A percentile compares a stretch with the other conserved stretches of the same genome.
phyloP scores from a whole-genome alignment of 2,888 invertebrate genomes.

The Lasius fuliginosus region DNA sequence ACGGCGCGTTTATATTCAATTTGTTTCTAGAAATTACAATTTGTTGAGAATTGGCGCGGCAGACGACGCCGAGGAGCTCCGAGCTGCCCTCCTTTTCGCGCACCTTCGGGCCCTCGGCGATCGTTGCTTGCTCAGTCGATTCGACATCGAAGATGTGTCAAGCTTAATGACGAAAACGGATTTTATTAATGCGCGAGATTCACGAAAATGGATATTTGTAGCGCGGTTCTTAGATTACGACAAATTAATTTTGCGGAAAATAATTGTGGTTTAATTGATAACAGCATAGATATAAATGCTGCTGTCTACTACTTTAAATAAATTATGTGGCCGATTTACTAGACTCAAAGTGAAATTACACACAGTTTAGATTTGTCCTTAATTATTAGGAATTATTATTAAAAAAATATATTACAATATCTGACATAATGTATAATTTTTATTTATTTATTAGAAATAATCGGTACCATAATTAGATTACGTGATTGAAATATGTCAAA shows the following conservation, averaged over 20 bases:
- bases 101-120: conserved; percentile 55
- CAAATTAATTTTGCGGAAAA: background rate
- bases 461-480: too few relatives aligned
- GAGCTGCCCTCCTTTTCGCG: conserved; percentile 58
- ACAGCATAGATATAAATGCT: background rate
- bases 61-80: conserved; percentile 71
- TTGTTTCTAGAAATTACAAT: conserved; percentile 85
- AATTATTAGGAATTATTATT: too few relatives aligned
- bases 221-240: background rate
- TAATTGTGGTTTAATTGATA: background rate
- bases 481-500: too few relatives aligned
- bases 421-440: too few relatives aligned
- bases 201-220: background rate
- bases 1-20: conserved; percentile 85
- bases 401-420: too few relatives aligned
- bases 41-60: conserved; percentile 82
- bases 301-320: too few relatives aligned
- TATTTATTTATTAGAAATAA: too few relatives aligned
- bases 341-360: too few relatives aligned
- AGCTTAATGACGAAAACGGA: background rate
- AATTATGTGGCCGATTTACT: too few relatives aligned
- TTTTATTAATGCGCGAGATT: background rate
- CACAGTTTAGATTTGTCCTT: too few relatives aligned
- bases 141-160: conserved; percentile 1
- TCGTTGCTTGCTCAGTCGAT: conserved; percentile 42